Conservation (phyloP, 2,113 vertebrate species). For the Symphodus melops region DNA sequence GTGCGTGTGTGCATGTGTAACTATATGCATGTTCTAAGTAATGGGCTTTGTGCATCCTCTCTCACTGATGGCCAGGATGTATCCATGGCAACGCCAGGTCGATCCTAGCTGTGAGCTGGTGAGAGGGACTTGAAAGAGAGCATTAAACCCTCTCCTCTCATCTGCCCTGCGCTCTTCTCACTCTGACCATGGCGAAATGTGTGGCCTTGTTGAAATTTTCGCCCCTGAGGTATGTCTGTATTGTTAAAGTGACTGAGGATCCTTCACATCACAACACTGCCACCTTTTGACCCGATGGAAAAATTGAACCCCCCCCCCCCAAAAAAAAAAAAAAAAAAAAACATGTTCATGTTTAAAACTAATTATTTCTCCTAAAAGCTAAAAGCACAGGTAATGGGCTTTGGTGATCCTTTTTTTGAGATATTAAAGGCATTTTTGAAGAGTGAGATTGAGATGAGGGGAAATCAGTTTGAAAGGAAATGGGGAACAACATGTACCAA, state of each 20-base stretch:
- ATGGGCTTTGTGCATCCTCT: conserved; percentile 75
- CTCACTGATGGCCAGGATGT: conserved; percentile 72
- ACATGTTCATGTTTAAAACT: background rate
- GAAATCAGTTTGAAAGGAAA: background rate
- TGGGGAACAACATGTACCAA: background rate
- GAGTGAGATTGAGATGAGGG: background rate
- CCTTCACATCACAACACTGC: conserved; percentile 66
- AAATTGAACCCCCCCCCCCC: background rate
- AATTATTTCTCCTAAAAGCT: background rate
- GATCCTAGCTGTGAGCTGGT: conserved; percentile 72
- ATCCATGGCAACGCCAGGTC: conserved; percentile 85
- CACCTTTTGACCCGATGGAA: conserved; percentile 69
- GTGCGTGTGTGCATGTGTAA: conserved; percentile 40
- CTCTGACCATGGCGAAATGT: conserved; percentile 62
- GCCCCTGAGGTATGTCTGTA: conserved; percentile 23
- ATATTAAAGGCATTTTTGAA: background rate
- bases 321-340: too few species aligned
- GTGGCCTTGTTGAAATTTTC: conserved; percentile 67
- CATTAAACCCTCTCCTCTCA: conserved; percentile 70
- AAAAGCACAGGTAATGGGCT: background rate
- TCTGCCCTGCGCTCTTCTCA: conserved; percentile 60
- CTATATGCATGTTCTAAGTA: conserved; percentile 69
- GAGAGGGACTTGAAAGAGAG: conserved; percentile 81
- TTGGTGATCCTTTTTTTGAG: background rate
- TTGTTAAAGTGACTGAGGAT: conserved; percentile 10